These are phyloP conservation scores for Stenchaetothrips biformis DNA, from an alignment of 2,888 invertebrate genomes.

Conservation along the genomic window DNA sequence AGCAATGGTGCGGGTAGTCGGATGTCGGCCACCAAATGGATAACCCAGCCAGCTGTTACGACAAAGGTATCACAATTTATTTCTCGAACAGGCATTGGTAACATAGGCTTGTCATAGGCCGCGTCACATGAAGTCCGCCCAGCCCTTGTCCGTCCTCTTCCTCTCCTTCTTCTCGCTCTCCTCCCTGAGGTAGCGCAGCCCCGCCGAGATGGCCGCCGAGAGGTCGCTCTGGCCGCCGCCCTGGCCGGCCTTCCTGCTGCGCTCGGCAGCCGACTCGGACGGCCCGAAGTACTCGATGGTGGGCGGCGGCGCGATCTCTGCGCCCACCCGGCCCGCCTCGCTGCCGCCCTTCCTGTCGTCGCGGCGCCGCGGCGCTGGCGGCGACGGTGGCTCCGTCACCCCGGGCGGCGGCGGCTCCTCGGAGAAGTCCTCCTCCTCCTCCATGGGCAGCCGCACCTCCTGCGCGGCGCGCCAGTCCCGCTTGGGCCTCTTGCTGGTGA, in stretches of 20 bases:
- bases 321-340: neutral
- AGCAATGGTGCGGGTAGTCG: neutral
- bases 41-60: neutral
- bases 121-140: neutral
- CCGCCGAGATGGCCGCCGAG: neutral
- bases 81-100: no score
- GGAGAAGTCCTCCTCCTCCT: conserved; percentile 21
- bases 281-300: conserved; percentile 11
- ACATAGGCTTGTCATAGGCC: no score
- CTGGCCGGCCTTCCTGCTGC: neutral
- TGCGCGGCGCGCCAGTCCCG: neutral
- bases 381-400: neutral
- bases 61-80: neutral
- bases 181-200: neutral
- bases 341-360: neutral
- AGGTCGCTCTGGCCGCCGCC: neutral
- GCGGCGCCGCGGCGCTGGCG: neutral
- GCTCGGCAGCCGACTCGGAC: neutral
- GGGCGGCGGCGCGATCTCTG: neutral
- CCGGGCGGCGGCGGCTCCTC: conserved; percentile 7
- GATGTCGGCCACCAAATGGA: neutral
- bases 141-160: neutral
- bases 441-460: conserved; percentile 13
- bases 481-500: neutral
- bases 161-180: conserved; percentile 1